Conservation (phyloP, 2,888 invertebrate species). For the Ichneumoninae sp. region DNA sequence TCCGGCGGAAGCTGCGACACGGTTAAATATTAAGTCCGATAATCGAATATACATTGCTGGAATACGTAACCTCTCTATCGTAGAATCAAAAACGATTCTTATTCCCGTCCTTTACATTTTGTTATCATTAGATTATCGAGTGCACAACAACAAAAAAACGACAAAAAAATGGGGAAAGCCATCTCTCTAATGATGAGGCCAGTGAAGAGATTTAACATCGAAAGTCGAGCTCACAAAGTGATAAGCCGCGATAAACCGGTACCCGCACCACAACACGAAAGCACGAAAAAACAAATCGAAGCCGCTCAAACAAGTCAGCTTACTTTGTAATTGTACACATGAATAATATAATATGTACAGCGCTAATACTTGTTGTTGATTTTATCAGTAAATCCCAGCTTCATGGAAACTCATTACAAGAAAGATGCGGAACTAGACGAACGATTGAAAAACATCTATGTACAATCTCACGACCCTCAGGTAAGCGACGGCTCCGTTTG, state of each 20-base stretch:
- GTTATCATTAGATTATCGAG: neutral
- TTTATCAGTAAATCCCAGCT: slow-evolving; percentile 86
- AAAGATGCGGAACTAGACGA: slow-evolving; percentile 88
- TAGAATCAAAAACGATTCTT: neutral
- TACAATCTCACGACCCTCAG: slow-evolving; percentile 87
- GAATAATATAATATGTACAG: neutral
- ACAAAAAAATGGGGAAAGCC: slow-evolving; percentile 88
- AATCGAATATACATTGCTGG: neutral
- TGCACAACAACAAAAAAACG: slow-evolving; percentile 32
- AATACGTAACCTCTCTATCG: slow-evolving; percentile 14
- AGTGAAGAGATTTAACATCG: slow-evolving; percentile 89
- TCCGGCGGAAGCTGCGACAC: slow-evolving; percentile 12
- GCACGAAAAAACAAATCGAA: slow-evolving; percentile 88
- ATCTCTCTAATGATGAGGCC: slow-evolving; percentile 87
- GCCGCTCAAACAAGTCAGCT: slow-evolving; percentile 86
- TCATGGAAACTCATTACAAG: slow-evolving; percentile 87
- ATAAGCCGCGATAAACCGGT: slow-evolving; percentile 88
- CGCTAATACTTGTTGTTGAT: slow-evolving; percentile 58
- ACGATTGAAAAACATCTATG: slow-evolving; percentile 90
- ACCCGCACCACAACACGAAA: slow-evolving; percentile 89
- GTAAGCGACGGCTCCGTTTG: slow-evolving; percentile 44
- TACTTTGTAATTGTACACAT: slow-evolving; percentile 6
- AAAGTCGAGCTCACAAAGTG: slow-evolving; percentile 90
- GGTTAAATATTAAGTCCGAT: slow-evolving; percentile 3
- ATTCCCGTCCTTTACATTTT: neutral